Evolutionary conservation across 2,797 vertebrate species (phyloP).

Genomic region (Epinephelus malabaricus): DNA sequence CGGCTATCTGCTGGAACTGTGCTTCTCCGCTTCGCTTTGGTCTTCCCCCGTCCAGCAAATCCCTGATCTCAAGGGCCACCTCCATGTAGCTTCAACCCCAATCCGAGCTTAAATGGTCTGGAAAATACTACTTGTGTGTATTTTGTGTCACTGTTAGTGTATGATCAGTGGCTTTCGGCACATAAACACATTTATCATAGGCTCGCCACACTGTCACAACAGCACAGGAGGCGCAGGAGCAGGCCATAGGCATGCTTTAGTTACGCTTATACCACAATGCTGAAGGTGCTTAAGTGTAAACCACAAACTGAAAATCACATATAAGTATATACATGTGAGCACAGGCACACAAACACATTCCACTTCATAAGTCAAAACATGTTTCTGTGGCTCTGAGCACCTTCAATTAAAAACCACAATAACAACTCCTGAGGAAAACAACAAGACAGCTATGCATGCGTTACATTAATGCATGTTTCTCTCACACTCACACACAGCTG

Average conservation of each 20-base stretch:
- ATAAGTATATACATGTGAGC: slow-evolving; percentile 11
- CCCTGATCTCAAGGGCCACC: slow-evolving; percentile 40
- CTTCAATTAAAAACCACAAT: slow-evolving; percentile 55
- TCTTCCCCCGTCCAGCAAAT: slow-evolving; percentile 36
- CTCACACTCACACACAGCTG: slow-evolving; percentile 39
- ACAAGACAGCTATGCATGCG: slow-evolving; percentile 34
- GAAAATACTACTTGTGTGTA: slow-evolving; percentile 32
- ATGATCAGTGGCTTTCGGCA: slow-evolving; percentile 34
- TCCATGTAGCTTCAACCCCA: background rate
- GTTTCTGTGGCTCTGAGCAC: slow-evolving; percentile 53
- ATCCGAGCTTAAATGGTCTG: slow-evolving; percentile 32
- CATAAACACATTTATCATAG: slow-evolving; percentile 45
- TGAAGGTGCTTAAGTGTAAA: slow-evolving; percentile 21
- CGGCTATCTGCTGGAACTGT: slow-evolving; percentile 8
- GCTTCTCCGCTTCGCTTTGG: slow-evolving; percentile 23
- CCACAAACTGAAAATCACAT: slow-evolving; percentile 10
- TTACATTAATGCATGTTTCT: slow-evolving; percentile 17
- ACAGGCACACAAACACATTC: slow-evolving; percentile 40
- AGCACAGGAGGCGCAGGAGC: slow-evolving; percentile 21
- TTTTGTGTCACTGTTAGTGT: slow-evolving; percentile 29
- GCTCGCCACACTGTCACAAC: slow-evolving; percentile 20
- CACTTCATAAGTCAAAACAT: slow-evolving; percentile 66
- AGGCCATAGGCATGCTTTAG: slow-evolving; percentile 12
- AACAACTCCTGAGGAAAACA: slow-evolving; percentile 54
- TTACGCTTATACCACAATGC: slow-evolving; percentile 14